phyloP scores from a whole-genome alignment of 2,888 invertebrate species.

The Choristoneura rosaceana region DNA sequence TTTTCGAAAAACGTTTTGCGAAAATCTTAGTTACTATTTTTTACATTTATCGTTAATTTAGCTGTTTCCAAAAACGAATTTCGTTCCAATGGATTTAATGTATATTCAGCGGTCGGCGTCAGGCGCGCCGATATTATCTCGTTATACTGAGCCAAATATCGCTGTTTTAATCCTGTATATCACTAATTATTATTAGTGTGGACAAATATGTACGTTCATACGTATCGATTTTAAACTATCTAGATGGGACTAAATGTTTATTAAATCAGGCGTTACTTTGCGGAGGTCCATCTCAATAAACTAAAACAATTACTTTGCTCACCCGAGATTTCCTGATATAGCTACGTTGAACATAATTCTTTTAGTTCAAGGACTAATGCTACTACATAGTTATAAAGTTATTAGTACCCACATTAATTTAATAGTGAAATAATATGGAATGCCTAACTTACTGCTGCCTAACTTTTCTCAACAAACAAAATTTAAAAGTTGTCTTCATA shows the following conservation, averaged over 20 bases:
- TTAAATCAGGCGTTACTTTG: too few species aligned
- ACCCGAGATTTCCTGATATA: too few species aligned
- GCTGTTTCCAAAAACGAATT: slow-evolving; percentile 25
- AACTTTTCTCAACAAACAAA: slow-evolving; percentile 5
- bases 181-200: slow-evolving; percentile 6
- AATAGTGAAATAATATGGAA: not conserved
- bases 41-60: not conserved
- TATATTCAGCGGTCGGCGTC: slow-evolving; percentile 36
- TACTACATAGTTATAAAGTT: not conserved
- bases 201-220: not conserved
- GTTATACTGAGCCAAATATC: slow-evolving; percentile 40
- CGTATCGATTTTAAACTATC: not conserved
- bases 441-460: not conserved
- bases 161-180: slow-evolving; percentile 27
- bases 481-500: slow-evolving; percentile 20
- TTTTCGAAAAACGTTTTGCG: too few species aligned
- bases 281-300: too few species aligned
- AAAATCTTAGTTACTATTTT: not conserved
- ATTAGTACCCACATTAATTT: too few species aligned
- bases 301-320: too few species aligned
- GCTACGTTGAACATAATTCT: too few species aligned
- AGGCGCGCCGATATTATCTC: slow-evolving; percentile 43
- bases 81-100: slow-evolving; percentile 29
- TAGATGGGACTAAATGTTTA: not conserved
- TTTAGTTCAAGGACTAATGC: too few species aligned